phyloP scores from a whole-genome alignment of 2,113 vertebrate species.

The Pollachius pollachius region DNA sequence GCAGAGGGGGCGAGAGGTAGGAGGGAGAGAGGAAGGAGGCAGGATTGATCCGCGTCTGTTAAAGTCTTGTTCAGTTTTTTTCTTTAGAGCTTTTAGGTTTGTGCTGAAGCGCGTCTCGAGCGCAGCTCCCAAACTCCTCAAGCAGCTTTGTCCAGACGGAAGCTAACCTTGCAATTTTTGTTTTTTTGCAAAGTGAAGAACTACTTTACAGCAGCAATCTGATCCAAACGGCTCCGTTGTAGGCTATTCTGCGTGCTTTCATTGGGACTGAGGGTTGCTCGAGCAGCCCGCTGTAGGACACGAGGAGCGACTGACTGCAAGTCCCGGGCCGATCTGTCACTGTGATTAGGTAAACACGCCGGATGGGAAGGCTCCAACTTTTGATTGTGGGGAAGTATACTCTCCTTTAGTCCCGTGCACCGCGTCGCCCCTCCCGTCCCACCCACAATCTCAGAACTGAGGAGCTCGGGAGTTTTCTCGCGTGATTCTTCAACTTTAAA shows the following conservation, averaged over 20 bases:
- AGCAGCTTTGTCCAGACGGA: constrained; percentile 61
- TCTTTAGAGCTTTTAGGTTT: constrained; percentile 67
- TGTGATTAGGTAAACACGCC: constrained; percentile 30
- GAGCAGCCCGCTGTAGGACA: constrained; percentile 15
- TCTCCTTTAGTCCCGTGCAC: constrained; percentile 28
- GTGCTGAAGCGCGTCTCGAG: constrained; percentile 70
- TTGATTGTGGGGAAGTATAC: constrained; percentile 48
- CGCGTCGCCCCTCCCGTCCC: constrained; percentile 26
- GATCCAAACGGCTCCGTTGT: too few relatives aligned
- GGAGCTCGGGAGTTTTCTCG: constrained; percentile 34
- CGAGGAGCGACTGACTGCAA: constrained; percentile 51
- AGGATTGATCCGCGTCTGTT: constrained; percentile 79
- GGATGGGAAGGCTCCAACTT: constrained; percentile 37
- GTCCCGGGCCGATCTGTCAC: constrained; percentile 60
- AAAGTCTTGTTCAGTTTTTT: constrained; percentile 77
- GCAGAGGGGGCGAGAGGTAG: constrained; percentile 26
- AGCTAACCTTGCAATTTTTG: constrained; percentile 12
- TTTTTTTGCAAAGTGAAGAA: constrained; percentile 44
- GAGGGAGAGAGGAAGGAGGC: constrained; percentile 44
- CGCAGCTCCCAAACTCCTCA: constrained; percentile 57
- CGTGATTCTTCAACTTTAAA: constrained; percentile 66
- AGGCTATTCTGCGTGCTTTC: too few relatives aligned
- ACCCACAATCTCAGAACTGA: constrained; percentile 27
- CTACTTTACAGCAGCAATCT: constrained; percentile 34
- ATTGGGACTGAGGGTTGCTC: constrained; percentile 50